These are phyloP conservation scores for Scopus umbretta DNA, from an alignment of 2,113 vertebrate genomes.

Conservation along the genomic window DNA sequence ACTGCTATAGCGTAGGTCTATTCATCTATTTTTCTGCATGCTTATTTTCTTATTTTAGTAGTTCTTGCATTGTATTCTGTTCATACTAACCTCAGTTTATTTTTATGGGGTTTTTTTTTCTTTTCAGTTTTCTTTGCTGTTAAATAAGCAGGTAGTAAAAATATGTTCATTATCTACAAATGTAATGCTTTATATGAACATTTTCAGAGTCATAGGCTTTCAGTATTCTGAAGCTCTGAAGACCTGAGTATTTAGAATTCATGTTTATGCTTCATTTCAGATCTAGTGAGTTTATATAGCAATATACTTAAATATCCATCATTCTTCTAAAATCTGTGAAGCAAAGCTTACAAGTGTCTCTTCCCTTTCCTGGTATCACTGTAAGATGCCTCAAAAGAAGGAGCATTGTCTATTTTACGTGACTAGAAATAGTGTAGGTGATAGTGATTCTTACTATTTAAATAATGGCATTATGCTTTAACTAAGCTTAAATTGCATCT, in stretches of 20 bases:
- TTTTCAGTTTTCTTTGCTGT: not conserved
- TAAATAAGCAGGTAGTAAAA: too few relatives aligned
- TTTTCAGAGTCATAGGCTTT: not conserved
- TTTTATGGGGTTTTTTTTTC: not conserved
- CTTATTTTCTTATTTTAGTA: not conserved
- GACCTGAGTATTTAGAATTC: not conserved
- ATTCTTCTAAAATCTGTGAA: conserved; percentile 37
- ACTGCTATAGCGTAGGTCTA: conserved; percentile 65
- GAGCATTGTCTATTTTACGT: conserved; percentile 8
- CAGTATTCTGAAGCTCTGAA: not conserved
- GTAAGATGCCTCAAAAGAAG: not conserved
- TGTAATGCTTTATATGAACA: not conserved
- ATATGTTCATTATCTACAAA: not conserved
- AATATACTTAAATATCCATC: not conserved
- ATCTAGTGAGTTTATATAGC: not conserved
- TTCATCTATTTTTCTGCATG: not conserved
- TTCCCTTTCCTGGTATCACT: conserved; percentile 42
- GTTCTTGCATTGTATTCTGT: not conserved
- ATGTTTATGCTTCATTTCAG: not conserved
- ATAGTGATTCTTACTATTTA: not conserved
- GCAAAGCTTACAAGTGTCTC: conserved; percentile 2
- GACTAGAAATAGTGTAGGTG: conserved; percentile 18
- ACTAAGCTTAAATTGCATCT: not conserved
- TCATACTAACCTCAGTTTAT: not conserved
- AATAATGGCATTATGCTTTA: not conserved